These are phyloP conservation scores for Agrochola lychnidis DNA, from an alignment of 2,888 invertebrate genomes.

Conservation along the genomic window DNA sequence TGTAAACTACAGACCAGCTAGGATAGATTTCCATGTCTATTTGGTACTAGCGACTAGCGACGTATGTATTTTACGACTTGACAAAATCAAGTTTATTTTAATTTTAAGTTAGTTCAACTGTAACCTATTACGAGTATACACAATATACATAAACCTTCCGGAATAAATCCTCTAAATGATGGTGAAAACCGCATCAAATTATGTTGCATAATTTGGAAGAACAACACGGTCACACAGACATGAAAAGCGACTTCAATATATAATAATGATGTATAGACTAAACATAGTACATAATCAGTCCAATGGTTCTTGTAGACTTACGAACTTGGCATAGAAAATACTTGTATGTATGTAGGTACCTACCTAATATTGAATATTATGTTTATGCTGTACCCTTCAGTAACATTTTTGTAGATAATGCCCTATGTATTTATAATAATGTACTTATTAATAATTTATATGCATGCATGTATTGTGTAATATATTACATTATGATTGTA, in stretches of 20 bases:
- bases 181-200: too few relatives aligned
- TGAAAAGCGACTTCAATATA: neutral
- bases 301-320: neutral
- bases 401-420: neutral
- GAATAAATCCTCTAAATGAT: too few relatives aligned
- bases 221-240: neutral
- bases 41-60: neutral
- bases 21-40: neutral
- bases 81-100: neutral
- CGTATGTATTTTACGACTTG: neutral
- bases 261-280: neutral
- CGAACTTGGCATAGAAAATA: neutral
- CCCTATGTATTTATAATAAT: neutral
- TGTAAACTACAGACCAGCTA: neutral
- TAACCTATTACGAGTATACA: too few relatives aligned
- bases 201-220: neutral
- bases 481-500: conserved; percentile 4
- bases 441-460: neutral
- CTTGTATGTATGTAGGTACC: neutral
- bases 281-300: neutral
- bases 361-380: neutral
- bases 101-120: too few relatives aligned
- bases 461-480: conserved; percentile 31
- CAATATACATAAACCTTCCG: too few relatives aligned
- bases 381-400: too few relatives aligned